phyloP scores from a whole-genome alignment of 2,888 invertebrate species.

The Drosophila heteroneura region DNA sequence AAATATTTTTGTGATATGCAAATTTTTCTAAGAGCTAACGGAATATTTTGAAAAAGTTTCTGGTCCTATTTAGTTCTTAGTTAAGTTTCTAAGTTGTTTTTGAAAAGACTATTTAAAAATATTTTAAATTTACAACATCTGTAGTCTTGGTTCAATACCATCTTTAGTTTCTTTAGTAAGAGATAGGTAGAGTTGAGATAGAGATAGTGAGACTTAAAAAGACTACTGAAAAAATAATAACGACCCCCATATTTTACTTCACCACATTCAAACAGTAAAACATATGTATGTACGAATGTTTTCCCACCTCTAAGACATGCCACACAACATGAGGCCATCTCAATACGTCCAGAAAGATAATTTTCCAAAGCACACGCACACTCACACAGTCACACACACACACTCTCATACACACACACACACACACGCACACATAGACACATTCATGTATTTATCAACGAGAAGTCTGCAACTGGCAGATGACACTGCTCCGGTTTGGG shows the following conservation, averaged over 20 bases:
- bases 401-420: slow-evolving; percentile 5
- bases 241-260: slow-evolving; percentile 9
- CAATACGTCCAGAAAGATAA: slow-evolving; percentile 54
- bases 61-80: background rate
- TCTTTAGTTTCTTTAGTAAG: background rate
- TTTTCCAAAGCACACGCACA: slow-evolving; percentile 50
- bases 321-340: slow-evolving; percentile 60
- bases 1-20: background rate
- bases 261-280: slow-evolving; percentile 23
- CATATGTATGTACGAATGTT: slow-evolving; percentile 44
- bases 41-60: background rate
- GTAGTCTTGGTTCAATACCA: background rate
- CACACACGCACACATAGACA: slow-evolving; percentile 21
- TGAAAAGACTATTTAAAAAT: background rate
- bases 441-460: slow-evolving; percentile 30
- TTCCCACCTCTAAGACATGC: slow-evolving; percentile 63
- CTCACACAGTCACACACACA: slow-evolving; percentile 11
- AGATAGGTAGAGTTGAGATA: background rate
- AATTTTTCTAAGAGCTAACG: slow-evolving; percentile 5
- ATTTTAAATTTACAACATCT: background rate
- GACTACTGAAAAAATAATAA: background rate
- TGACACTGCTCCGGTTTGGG: slow-evolving; percentile 73
- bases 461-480: slow-evolving; percentile 55
- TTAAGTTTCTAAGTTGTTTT: background rate
- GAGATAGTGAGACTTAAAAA: background rate